Evolutionary conservation across 2,113 vertebrate genomes (phyloP), one percentile per base, ranked within the genome.

Genomic region (Aspiorhynchus laticeps): DNA sequence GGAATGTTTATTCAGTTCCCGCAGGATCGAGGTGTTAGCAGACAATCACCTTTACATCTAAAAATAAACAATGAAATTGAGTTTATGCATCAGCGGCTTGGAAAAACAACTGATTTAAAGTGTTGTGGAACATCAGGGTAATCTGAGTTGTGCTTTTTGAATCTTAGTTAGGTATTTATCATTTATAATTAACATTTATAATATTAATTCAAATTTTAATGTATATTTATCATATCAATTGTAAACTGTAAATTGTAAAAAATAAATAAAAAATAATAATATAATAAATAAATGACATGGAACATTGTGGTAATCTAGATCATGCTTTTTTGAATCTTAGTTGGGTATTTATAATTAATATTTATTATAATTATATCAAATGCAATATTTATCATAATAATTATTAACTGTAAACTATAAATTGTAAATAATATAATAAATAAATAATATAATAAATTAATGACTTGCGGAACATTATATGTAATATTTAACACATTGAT

Each of bases 41-140:
- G 36, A 84, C 71, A 83, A 76, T 89, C 73, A 81, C 83, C 80
- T 74, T 83, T 73, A 87, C 17, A 33, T 21, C 83, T 78, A 85
- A 87, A 89, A 87, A 89, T 87, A 87, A 85, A 43, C 28, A 77
- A 26, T 43, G 31, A 65, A 74, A 77, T 67, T 76, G 77, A 88
- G 46, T 86, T 86, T 87, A 82, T 56, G 73, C 80, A 77, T 83
- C 87, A 71, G 79, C 14, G 26, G 46, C 48, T 53, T 8, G 61
- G 26, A 11, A 46, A 73, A 77, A 77, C 63, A 65, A 61, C 56
- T 1, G 11, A 19, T 82, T 10, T 53, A 10, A 21, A 73, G 59
- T 26, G n/a, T 81, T 46, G 24, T 28, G 17, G 15, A 43, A 26
- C 46, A 69, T 74, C 17, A 12, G n/a, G 80, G n/a, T n/a, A 43